Percentiles rank a stretch among this genome's conserved stretches.
Evolutionary conservation across 2,113 vertebrate genomes (phyloP).

Genomic region (Nyctibius bracteatus): DNA sequence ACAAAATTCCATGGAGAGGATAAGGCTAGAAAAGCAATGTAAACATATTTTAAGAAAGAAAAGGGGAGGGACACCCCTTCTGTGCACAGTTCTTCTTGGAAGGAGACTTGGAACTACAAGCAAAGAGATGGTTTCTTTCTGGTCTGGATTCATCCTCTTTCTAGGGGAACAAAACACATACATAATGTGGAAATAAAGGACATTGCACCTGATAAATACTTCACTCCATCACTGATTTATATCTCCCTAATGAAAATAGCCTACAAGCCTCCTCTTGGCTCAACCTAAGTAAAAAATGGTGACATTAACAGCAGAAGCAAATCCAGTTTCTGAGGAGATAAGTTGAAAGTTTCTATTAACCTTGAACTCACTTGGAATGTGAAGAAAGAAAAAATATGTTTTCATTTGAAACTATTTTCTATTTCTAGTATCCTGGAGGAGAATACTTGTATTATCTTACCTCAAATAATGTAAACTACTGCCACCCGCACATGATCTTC

Average conservation of each 20-base stretch:
- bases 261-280: background rate
- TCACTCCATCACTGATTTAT: background rate
- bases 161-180: background rate
- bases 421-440: background rate
- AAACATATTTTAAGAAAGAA: background rate
- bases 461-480: background rate
- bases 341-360: background rate
- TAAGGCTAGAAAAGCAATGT: background rate
- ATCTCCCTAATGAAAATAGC: background rate
- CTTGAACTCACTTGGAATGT: background rate
- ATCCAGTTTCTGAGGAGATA: conserved; percentile 1
- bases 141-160: background rate
- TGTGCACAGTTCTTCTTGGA: background rate
- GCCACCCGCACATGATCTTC: background rate
- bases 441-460: background rate
- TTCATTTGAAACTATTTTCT: background rate
- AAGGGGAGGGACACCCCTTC: background rate
- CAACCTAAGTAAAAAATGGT: background rate
- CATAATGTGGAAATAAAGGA: background rate
- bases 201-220: background rate
- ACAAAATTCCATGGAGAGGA: background rate
- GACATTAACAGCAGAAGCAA: background rate
- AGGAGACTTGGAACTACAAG: background rate
- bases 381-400: background rate
- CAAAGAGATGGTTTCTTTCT: background rate